Base-by-base conservation (phyloP, 2,797 vertebrate genomes). In the Catostomus latipinnis region DNA sequence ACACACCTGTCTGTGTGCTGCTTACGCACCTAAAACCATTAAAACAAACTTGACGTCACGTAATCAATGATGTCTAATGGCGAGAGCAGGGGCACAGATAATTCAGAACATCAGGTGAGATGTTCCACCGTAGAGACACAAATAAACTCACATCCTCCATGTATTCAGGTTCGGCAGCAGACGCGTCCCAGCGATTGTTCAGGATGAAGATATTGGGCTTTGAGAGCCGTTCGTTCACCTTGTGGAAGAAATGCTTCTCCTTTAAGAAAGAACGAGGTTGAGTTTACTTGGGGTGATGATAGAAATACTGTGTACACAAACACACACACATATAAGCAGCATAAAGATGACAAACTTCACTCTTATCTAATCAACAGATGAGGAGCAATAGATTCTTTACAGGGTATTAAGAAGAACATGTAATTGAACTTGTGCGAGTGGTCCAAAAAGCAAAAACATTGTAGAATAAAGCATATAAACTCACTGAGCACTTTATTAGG, bases 211-310 rank as follows among this genome's bases (percentile, higher is more conserved):
- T 97, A 90, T 99, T 99, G 6, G 98, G 98, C 81, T 98, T 99
- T 0, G 98, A 99, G 80, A 99, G 94, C 9, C 96, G 94, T 66
- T 98, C 97, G 0, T 98, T 99, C 72, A 99, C 98, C 91, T 99
- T 99, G 91, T 99, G 96, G 89, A 99, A 99, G 91, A 99, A 99
- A 8, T 99, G 98, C 76, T 99, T 99, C 89, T 99, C 98, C 98
- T 99, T 82, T 4, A 84, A 50, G 18, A 46, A 58, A 45, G 48
- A 78, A 6, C n/a, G 16, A 10, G 45, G 66, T 16, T 49, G 43
- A 43, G 22, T 8, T 22, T 3, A 10, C 9, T 7, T 6, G 10
- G 54, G 13, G 34, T 45, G 0, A 0, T 68, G 52, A 61, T 52
- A 49, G 7, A 70, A 72, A 76, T 43, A 81, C 54, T 8, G 13